A percentile compares a stretch with the other conserved stretches of the same genome.
These are phyloP conservation scores for Abrostola tripartita DNA, from an alignment of 2,888 invertebrate species.

Conservation along the genomic window DNA sequence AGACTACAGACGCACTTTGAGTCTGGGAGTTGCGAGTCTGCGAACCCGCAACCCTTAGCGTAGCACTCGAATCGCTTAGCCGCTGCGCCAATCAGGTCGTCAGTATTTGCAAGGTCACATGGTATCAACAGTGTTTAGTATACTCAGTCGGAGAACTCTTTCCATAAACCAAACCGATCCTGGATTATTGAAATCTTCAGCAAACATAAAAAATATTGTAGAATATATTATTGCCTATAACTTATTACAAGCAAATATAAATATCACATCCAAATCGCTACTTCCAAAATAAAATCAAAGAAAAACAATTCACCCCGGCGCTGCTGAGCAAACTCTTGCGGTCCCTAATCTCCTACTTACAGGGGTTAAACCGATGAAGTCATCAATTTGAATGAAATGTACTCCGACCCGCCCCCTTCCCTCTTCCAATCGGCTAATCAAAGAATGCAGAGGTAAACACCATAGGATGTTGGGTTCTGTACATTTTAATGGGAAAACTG, in stretches of 20 bases:
- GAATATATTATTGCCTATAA: not conserved
- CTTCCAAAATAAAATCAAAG: slow-evolving; percentile 59
- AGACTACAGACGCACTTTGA: too few species aligned
- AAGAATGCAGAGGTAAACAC: slow-evolving; percentile 71
- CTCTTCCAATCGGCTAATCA: slow-evolving; percentile 74
- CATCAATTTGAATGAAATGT: slow-evolving; percentile 82
- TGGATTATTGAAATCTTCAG: too few species aligned
- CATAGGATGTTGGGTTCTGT: slow-evolving; percentile 51
- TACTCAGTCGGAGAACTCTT: too few species aligned
- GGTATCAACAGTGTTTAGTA: too few species aligned
- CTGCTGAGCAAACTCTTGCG: slow-evolving; percentile 73
- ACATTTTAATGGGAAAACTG: slow-evolving; percentile 34
- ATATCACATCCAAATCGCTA: slow-evolving; percentile 29
- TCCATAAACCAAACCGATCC: too few species aligned
- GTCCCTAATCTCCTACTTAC: slow-evolving; percentile 76
- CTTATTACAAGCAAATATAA: slow-evolving; percentile 20
- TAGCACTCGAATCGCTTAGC: too few species aligned
- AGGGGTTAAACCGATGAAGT: slow-evolving; percentile 83
- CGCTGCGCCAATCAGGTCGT: too few species aligned
- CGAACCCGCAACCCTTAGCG: too few species aligned
- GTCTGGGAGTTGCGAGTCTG: too few species aligned
- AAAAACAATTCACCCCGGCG: slow-evolving; percentile 74
- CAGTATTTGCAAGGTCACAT: too few species aligned
- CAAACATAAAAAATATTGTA: not conserved
- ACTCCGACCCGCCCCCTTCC: slow-evolving; percentile 63